These are phyloP conservation scores for Aplocera efformata DNA, from an alignment of 2,888 invertebrate genomes.

Conservation along the genomic window DNA sequence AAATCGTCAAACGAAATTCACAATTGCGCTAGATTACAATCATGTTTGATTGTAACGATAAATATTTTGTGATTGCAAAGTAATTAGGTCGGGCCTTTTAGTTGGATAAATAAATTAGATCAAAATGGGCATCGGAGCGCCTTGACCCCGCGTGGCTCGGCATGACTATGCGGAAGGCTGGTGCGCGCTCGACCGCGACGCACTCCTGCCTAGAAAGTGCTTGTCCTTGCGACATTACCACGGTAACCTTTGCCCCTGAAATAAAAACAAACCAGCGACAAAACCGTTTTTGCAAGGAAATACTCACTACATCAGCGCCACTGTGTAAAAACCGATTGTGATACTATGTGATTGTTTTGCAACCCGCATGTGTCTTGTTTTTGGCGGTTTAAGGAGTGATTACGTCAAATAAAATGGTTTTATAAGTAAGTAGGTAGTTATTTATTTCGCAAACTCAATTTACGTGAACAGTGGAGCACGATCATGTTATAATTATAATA, in stretches of 20 bases:
- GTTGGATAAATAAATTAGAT: constrained; percentile 41
- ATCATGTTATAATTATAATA: background rate
- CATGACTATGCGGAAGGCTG: constrained; percentile 66
- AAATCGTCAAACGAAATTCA: constrained; percentile 12
- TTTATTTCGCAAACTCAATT: background rate
- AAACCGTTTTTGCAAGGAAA: background rate
- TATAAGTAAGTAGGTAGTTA: background rate
- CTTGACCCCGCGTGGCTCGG: constrained; percentile 56
- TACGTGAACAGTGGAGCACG: too few species aligned
- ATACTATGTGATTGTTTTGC: too few species aligned
- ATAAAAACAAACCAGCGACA: constrained; percentile 29
- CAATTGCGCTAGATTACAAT: constrained; percentile 15
- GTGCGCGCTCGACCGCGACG: constrained; percentile 60
- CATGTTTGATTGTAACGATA: constrained; percentile 24
- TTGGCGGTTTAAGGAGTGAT: background rate
- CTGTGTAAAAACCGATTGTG: too few species aligned
- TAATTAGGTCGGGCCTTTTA: constrained; percentile 35
- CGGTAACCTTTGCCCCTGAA: constrained; percentile 60
- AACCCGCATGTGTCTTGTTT: too few species aligned
- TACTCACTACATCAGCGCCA: too few species aligned
- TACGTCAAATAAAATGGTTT: background rate
- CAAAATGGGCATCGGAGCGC: constrained; percentile 42
- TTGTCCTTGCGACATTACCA: constrained; percentile 65
- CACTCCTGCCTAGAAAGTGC: constrained; percentile 74
- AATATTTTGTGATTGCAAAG: constrained; percentile 26